These are phyloP conservation scores for Daboia siamensis DNA, from an alignment of 2,113 vertebrate species.

Conservation along the genomic window DNA sequence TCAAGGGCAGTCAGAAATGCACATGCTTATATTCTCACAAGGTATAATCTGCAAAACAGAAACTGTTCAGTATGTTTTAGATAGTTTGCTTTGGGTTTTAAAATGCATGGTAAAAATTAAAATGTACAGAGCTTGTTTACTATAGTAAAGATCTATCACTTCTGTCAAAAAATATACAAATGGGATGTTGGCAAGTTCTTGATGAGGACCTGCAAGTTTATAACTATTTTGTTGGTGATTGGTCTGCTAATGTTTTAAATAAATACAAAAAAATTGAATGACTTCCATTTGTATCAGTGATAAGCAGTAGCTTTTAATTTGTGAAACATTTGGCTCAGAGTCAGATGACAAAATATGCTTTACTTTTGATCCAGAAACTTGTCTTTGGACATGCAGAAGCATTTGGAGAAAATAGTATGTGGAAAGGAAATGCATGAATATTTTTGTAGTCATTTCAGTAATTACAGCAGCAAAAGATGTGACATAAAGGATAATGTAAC, in stretches of 20 bases:
- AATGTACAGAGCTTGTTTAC: conserved; percentile 45
- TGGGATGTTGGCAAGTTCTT: rapidly evolving
- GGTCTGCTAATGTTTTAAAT: background rate
- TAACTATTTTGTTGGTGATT: background rate
- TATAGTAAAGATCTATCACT: rapidly evolving
- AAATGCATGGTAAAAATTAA: conserved; percentile 34
- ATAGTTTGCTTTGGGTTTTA: conserved; percentile 46
- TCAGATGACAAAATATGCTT: background rate
- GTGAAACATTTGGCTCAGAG: background rate
- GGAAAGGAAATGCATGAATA: background rate
- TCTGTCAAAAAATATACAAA: background rate
- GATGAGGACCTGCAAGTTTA: background rate
- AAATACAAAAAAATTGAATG: conserved; percentile 44
- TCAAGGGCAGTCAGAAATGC: conserved; percentile 44
- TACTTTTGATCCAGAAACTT: background rate
- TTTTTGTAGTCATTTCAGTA: background rate
- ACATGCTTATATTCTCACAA: conserved; percentile 29
- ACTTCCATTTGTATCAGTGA: background rate
- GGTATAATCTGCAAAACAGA: background rate
- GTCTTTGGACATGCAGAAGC: background rate
- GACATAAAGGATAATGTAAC: background rate
- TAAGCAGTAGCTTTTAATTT: background rate
- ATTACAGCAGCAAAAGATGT: background rate
- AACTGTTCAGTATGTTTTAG: conserved; percentile 16
- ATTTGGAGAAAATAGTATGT: background rate